Evolutionary conservation across 2,113 vertebrate genomes (phyloP), one percentile per base, ranked within the genome.

Genomic region (Chunga burmeisteri): DNA sequence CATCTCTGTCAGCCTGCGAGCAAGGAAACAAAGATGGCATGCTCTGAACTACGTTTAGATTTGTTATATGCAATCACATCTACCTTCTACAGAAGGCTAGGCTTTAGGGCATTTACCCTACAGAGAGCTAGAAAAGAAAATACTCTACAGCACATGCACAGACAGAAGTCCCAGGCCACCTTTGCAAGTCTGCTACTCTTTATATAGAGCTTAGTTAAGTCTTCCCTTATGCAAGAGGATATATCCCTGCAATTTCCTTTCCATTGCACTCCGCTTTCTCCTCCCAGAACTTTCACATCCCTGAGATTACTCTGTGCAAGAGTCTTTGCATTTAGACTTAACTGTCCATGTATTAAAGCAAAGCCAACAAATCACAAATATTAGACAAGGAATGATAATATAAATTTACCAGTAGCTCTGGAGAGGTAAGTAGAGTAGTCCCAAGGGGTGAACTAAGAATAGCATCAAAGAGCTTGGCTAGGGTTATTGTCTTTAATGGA

Each of bases 401-500:
- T 89, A 92, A 96, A 96, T 95, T 90, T 96, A 68, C 47, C 82
- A 90, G 84, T 86, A 94, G 91, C 66, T 93, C 79, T 95, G 79
- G 84, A 96, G 75, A 97, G 87, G 32, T 82, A 91, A 88, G 93
- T 67, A 75, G n/a, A 91, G 62, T 91, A 81, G 72, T 95, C 90
- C 96, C 94, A 94, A 92, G 86, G 59, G 93, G 62, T 72, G 68
- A 97, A 96, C 89, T 95, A 92, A 94, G 74, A 96, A 91, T 75
- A 95, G 40, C 63, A 92, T 71, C 68, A 87, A 79, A 96, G 83
- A 97, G 81, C 77, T 95, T 94, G 82, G 87, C 73, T 87, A 52
- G 22, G 44, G 82, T 90, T 96, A 96, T 96, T 95, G 86, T 96
- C 93, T 96, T 95, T 97, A 97, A 96, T 94, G 94, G 92, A 81